phyloP scores from a whole-genome alignment of 2,888 invertebrate genomes.

The Ganaspis brasiliensis region DNA sequence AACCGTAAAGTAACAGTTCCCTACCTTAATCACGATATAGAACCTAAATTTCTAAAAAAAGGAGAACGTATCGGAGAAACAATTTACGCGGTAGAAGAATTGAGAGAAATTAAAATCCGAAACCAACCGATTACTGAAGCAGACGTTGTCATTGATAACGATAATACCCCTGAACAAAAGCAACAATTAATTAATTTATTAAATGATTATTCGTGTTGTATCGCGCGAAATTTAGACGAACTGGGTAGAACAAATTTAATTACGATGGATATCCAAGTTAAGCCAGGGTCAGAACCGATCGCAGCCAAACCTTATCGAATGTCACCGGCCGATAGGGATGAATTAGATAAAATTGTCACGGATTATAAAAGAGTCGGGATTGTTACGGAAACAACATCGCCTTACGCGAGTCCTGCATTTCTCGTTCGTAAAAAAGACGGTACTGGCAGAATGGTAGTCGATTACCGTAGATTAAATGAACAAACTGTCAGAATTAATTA shows the following conservation, averaged over 20 bases:
- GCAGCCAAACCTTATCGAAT: conserved; percentile 48
- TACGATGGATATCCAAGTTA: conserved; percentile 35
- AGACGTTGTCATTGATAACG: not conserved
- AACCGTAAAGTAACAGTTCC: not conserved
- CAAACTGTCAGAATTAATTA: conserved; percentile 59
- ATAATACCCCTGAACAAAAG: not conserved
- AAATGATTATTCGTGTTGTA: conserved; percentile 32
- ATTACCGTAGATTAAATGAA: conserved; percentile 70
- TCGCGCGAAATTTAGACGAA: conserved; percentile 29
- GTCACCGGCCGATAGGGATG: conserved; percentile 40
- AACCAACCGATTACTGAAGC: not conserved
- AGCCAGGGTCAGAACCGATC: not conserved
- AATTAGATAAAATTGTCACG: conserved; percentile 44
- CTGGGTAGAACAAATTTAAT: conserved; percentile 24
- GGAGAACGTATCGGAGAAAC: not conserved
- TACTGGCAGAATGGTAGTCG: conserved; percentile 61
- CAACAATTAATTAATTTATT: conserved; percentile 31
- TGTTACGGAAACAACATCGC: conserved; percentile 49
- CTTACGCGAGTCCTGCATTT: conserved; percentile 59
- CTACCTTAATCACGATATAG: not conserved
- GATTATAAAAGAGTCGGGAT: conserved; percentile 46
- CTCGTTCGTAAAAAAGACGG: conserved; percentile 62
- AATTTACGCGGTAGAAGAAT: conserved; percentile 9
- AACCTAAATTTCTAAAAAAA: not conserved
- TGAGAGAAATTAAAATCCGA: not conserved